These are phyloP conservation scores for Teleogryllus oceanicus DNA, from an alignment of 2,888 invertebrate species.

Conservation along the genomic window DNA sequence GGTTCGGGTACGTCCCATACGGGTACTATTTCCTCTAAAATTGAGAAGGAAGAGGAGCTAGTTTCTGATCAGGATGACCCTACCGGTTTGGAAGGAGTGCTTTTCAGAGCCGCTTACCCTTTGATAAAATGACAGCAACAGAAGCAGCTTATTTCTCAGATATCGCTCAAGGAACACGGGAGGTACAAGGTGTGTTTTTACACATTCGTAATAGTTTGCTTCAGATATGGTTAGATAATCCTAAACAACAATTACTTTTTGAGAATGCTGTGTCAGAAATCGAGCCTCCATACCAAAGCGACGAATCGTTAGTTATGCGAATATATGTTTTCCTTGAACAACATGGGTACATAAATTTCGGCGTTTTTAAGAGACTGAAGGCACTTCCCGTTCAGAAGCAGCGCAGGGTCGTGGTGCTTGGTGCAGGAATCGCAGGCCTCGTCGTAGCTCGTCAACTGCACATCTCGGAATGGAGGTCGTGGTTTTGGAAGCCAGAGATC, in stretches of 20 bases:
- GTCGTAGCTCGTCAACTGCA: slow-evolving; percentile 91
- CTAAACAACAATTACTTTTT: slow-evolving; percentile 82
- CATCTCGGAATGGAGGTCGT: slow-evolving; percentile 96
- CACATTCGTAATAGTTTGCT: slow-evolving; percentile 86
- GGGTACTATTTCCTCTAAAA: slow-evolving; percentile 32
- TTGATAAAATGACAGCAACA: slow-evolving; percentile 88
- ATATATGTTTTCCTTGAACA: slow-evolving; percentile 89
- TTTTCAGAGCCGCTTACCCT: slow-evolving; percentile 89
- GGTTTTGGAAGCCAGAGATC: slow-evolving; percentile 79
- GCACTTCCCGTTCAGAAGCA: slow-evolving; percentile 49
- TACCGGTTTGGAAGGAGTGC: slow-evolving; percentile 77
- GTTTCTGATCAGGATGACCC: slow-evolving; percentile 55
- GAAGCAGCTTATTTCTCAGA: slow-evolving; percentile 94
- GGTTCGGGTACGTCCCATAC: background rate
- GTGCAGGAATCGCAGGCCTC: slow-evolving; percentile 87
- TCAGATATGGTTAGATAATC: slow-evolving; percentile 94
- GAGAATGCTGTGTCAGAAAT: slow-evolving; percentile 78
- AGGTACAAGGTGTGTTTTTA: slow-evolving; percentile 81
- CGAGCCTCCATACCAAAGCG: slow-evolving; percentile 85
- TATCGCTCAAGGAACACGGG: slow-evolving; percentile 75
- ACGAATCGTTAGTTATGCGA: slow-evolving; percentile 75
- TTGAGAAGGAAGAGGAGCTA: slow-evolving; percentile 45
- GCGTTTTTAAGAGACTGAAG: slow-evolving; percentile 83
- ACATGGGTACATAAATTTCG: slow-evolving; percentile 97
- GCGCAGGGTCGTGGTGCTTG: slow-evolving; percentile 61